A percentile compares a stretch with the other conserved stretches of the same genome.
These are phyloP conservation scores for Hydropsyche betteni DNA, from an alignment of 2,888 invertebrate species.

Conservation along the genomic window DNA sequence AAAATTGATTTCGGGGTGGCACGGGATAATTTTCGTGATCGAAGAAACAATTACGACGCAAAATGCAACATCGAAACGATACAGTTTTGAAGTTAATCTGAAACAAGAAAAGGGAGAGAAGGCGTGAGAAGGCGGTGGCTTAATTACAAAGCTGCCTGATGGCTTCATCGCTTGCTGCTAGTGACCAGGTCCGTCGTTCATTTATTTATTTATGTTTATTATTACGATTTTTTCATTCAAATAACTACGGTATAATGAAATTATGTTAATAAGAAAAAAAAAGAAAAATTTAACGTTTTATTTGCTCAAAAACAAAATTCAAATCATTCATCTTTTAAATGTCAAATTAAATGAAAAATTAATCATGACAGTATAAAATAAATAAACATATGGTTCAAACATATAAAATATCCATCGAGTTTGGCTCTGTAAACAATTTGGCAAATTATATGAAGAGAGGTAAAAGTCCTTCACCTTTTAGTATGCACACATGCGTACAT, in stretches of 20 bases:
- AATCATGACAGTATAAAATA: background rate
- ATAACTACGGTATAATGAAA: background rate
- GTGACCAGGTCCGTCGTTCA: constrained; percentile 51
- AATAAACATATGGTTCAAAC: background rate
- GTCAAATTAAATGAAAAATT: no score
- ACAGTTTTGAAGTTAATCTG: constrained; percentile 14
- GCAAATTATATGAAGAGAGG: constrained; percentile 45
- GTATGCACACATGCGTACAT: constrained; percentile 33
- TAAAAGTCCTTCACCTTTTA: constrained; percentile 42
- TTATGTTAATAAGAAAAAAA: no score
- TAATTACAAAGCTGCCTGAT: constrained; percentile 54
- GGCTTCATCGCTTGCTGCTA: constrained; percentile 56
- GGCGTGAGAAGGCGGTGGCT: constrained; percentile 48
- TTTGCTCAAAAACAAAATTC: no score
- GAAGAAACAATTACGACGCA: constrained; percentile 53
- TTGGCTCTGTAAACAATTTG: constrained; percentile 41
- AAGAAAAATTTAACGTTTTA: background rate
- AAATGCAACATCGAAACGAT: constrained; percentile 6
- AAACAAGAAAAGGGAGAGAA: constrained; percentile 38
- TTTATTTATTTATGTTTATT: constrained; percentile 7
- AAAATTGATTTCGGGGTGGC: constrained; percentile 9
- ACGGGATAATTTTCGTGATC: background rate
- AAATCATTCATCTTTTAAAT: no score
- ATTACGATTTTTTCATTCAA: constrained; percentile 1
- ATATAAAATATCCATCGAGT: constrained; percentile 43